Conservation (phyloP, 2,888 invertebrate species). For the Rhabditoides inermis region DNA sequence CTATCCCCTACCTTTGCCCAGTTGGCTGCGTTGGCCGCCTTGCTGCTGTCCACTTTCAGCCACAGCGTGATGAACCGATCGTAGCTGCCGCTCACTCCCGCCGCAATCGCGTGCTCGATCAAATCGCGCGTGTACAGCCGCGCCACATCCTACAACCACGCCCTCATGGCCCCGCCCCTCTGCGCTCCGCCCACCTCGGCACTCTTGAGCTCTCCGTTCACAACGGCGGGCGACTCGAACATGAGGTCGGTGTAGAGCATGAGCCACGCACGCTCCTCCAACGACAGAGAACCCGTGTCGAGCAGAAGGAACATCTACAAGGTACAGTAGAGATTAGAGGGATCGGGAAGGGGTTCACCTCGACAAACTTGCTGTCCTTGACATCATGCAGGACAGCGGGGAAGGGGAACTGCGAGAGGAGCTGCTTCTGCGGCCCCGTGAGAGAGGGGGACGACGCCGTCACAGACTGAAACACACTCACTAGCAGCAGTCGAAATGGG, state of each 20-base stretch:
- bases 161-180: too few relatives aligned
- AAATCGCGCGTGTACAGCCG: constrained; percentile 60
- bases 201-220: constrained; percentile 26
- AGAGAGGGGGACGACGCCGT: constrained; percentile 4
- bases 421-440: constrained; percentile 10
- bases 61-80: constrained; percentile 31
- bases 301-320: constrained; percentile 26
- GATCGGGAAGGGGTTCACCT: constrained; percentile 14
- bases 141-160: too few relatives aligned
- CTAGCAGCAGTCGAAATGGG: neutral
- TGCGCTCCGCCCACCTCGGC: constrained; percentile 54
- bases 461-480: too few relatives aligned
- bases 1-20: too few relatives aligned
- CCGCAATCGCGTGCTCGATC: constrained; percentile 34
- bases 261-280: constrained; percentile 55
- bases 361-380: constrained; percentile 31
- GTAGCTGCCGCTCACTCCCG: constrained; percentile 35
- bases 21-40: too few relatives aligned
- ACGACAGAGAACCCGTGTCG: constrained; percentile 31
- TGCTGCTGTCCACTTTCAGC: constrained; percentile 34
- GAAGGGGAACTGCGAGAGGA: constrained; percentile 32
- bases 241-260: constrained; percentile 69
- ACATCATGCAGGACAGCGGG: constrained; percentile 34
- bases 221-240: constrained; percentile 65
- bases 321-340: constrained; percentile 57